These are phyloP conservation scores for Ammodramus savannarum DNA, from an alignment of 2,113 vertebrate species.

Conservation along the genomic window DNA sequence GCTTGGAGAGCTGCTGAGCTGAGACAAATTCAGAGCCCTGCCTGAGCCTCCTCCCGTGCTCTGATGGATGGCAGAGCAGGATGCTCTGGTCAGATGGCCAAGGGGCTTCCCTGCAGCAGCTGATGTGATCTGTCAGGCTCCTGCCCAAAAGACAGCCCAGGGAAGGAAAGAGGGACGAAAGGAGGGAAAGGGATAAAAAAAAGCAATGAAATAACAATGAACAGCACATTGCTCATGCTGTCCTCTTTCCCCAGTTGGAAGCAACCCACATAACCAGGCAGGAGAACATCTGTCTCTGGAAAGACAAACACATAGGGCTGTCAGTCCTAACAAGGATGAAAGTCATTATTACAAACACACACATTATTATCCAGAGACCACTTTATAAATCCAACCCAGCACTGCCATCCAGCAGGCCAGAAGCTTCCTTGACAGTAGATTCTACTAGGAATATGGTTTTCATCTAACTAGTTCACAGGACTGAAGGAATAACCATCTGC, in stretches of 20 bases:
- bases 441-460: slow-evolving; percentile 16
- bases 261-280: not conserved
- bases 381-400: slow-evolving; percentile 29
- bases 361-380: slow-evolving; percentile 9
- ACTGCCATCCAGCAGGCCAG: not conserved
- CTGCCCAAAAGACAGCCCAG: not conserved
- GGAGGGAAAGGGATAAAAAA: not conserved
- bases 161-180: not conserved
- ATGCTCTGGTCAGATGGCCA: slow-evolving; percentile 11
- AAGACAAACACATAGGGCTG: not conserved
- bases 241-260: slow-evolving; percentile 9
- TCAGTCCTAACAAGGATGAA: slow-evolving; percentile 20
- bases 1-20: not conserved
- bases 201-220: not conserved
- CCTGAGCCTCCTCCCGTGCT: not conserved
- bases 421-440: slow-evolving; percentile 15
- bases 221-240: not conserved
- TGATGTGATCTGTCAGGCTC: not conserved
- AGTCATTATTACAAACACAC: not conserved
- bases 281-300: slow-evolving; percentile 28
- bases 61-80: not conserved
- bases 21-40: not conserved
- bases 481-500: slow-evolving; percentile 25
- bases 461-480: slow-evolving; percentile 14
- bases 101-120: slow-evolving; percentile 42